phyloP scores from a whole-genome alignment of 2,888 invertebrate species.

The Argyresthia albistria region DNA sequence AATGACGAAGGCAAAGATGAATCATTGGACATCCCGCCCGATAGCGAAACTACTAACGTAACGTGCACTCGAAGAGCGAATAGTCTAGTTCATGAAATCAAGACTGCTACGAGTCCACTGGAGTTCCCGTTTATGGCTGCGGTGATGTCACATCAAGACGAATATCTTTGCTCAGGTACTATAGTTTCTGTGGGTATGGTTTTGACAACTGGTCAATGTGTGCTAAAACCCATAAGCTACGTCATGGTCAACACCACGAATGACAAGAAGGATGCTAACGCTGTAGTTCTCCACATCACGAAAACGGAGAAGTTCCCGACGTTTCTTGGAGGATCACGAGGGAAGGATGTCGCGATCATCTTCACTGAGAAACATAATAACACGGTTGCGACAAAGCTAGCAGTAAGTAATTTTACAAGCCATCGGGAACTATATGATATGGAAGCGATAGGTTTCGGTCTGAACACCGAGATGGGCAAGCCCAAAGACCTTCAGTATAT shows the following conservation, averaged over 20 bases:
- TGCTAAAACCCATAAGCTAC: conserved; percentile 30
- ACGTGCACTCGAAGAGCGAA: conserved; percentile 45
- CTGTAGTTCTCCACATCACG: conserved; percentile 32
- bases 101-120: conserved; percentile 21
- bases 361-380: conserved; percentile 48
- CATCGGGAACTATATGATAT: conserved; percentile 29
- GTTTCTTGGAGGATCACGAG: conserved; percentile 23
- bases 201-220: conserved; percentile 47
- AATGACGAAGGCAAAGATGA: neutral
- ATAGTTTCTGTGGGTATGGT: conserved; percentile 47
- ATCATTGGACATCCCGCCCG: neutral
- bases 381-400: conserved; percentile 38
- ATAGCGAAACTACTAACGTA: conserved; percentile 13
- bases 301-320: conserved; percentile 52
- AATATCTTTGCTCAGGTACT: conserved; percentile 49
- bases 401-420: conserved; percentile 39
- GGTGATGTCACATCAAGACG: conserved; percentile 47
- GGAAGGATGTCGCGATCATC: conserved; percentile 48
- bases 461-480: conserved; percentile 32
- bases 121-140: conserved; percentile 57
- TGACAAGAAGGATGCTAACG: conserved; percentile 33
- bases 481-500: conserved; percentile 13
- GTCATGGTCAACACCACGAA: conserved; percentile 45
- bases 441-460: conserved; percentile 49
- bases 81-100: conserved; percentile 47